Evolutionary conservation across 1,140 invertebrate genomes (phyloP).

Genomic region (Eupristina koningsbergeri): DNA sequence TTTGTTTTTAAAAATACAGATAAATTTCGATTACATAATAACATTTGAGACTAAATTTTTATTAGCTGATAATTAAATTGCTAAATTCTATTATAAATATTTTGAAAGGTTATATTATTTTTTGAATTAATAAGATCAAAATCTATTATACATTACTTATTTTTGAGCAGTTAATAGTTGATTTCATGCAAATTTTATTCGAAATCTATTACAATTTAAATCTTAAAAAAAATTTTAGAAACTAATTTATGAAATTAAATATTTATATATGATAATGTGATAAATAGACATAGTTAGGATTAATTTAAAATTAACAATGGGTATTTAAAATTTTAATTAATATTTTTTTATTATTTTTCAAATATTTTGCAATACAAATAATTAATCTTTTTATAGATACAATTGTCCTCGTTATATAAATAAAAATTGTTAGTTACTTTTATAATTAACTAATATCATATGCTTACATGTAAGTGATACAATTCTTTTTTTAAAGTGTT

Average conservation of each 20-base stretch:
- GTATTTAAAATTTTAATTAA: slow-evolving; percentile 10
- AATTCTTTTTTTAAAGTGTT: not conserved
- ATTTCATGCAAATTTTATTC: not conserved
- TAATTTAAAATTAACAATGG: not conserved
- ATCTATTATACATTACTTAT: not conserved
- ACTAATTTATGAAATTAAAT: too few relatives aligned
- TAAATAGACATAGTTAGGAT: slow-evolving; percentile 1
- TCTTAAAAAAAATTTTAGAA: not conserved
- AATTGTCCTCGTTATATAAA: not conserved
- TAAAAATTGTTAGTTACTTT: slow-evolving; percentile 27
- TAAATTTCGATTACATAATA: not conserved
- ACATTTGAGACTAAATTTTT: too few relatives aligned
- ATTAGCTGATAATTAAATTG: too few relatives aligned
- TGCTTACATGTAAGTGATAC: not conserved
- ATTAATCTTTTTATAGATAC: slow-evolving; percentile 8
- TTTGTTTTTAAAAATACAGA: too few relatives aligned
- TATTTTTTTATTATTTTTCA: not conserved
- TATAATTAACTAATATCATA: slow-evolving; percentile 22
- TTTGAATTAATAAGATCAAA: too few relatives aligned
- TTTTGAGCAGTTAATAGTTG: not conserved
- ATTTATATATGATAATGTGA: not conserved
- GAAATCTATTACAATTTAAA: slow-evolving; percentile 17
- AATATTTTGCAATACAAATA: not conserved
- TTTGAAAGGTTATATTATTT: not conserved
- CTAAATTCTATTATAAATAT: not conserved